A percentile compares a stretch with the other conserved stretches of the same genome.
Conservation (phyloP, 2,113 vertebrate species). For the Melanerpes formicivorus region DNA sequence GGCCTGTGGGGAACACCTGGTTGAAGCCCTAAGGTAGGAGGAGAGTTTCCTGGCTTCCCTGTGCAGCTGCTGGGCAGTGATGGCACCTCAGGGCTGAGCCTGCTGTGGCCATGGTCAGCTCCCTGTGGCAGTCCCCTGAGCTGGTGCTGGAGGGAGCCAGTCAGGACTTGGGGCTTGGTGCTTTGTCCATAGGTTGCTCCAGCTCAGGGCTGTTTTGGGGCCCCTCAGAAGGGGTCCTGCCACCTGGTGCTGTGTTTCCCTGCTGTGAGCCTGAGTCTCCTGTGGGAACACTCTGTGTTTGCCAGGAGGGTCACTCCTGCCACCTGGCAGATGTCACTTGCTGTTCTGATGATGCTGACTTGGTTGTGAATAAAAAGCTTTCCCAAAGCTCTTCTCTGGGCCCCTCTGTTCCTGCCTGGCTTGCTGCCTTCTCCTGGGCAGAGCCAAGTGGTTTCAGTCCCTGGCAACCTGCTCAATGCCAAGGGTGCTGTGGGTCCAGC, state of each 20-base stretch:
- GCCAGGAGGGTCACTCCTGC: rapidly evolving
- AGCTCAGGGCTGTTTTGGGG: not conserved
- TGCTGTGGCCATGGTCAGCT: rapidly evolving
- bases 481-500: too few species aligned
- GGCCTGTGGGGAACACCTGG: not conserved
- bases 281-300: not conserved
- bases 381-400: not conserved
- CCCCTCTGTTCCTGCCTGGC: not conserved
- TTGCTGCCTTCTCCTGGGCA: not conserved
- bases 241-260: rapidly evolving
- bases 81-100: not conserved
- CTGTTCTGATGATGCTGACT: not conserved
- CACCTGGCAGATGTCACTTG: rapidly evolving
- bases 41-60: not conserved
- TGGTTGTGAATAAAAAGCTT: conserved; percentile 14
- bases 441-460: rapidly evolving
- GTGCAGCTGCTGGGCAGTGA: not conserved
- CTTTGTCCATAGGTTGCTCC: not conserved
- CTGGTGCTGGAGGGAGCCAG: not conserved
- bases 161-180: not conserved
- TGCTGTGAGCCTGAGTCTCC: rapidly evolving
- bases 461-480: rapidly evolving
- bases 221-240: not conserved
- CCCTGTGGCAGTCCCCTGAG: not conserved
- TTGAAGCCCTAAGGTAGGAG: not conserved